Base-by-base conservation (phyloP, 2,113 vertebrate species). In the Sylvilagus bachmani region DNA sequence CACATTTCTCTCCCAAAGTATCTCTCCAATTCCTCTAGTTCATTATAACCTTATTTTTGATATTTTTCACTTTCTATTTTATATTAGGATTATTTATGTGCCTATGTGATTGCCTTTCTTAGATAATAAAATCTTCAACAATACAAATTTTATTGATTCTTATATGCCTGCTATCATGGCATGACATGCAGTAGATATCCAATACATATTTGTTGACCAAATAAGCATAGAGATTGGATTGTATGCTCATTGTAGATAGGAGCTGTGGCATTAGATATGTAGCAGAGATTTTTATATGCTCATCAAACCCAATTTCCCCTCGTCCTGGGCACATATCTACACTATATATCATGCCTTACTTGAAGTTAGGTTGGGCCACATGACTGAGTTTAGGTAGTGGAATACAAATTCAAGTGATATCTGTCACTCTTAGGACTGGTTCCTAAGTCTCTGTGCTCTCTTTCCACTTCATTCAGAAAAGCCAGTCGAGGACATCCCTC, bases 71-170 rank as follows among this genome's bases (percentile, higher is more conserved):
- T 86, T 90, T 61, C 44, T 67, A 2, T 36, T 6, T 86, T 29
- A 67, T 16, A n/a, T 19, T n/a, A 44, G 1, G 33, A 19, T 33
- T 88, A 71, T 33, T 77, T 82, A 31, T 86, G 24, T 62, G 17
- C 49, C 64, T 93, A 29, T 53, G 93, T 86, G 82, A 64, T 78
- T 44, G 90, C 21, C 33, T 36, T n/a, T 84, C 25, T 69, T 73
- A 74, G 27, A 78, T 44, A 69, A 79, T 91, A 93, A 91, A 89
- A 73, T 70, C 44, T 5, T 9, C 38, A 64, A 51, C 12, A 78
- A 5, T 12, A 58, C 29, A 84, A 75, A 79, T 80, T 55, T 74
- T 25, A 38, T 61, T 71, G 36, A 70, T 69, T n/a, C 29, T 61
- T 44, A 7, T 69, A 29, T 10, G 3, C 25, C 13, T 92, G 81